Base-by-base conservation (phyloP, 2,888 invertebrate species). In the Diachrysia chrysitis region DNA sequence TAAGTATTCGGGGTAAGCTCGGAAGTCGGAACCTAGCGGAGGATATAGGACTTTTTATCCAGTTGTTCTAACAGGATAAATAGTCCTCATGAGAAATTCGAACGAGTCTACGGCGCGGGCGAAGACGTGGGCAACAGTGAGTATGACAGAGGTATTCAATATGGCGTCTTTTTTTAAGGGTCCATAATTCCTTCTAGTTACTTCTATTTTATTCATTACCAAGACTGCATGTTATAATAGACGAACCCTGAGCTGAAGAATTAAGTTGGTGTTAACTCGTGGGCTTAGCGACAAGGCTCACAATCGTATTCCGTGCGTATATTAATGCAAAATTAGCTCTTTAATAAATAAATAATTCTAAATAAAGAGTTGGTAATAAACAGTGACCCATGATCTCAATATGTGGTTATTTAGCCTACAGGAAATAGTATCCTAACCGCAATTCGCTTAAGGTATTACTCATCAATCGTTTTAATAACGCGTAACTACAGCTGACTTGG, bases 341-440 rank as follows among this genome's bases (percentile, higher is more conserved):
- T n/a, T n/a, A n/a, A 10, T 10, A 16, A 37, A 37, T 14, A 37
- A 37, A 37, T 16, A 14, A 37, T 37, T 37, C 14, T 37, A 32
- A 29, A 10, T 10, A 37, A 10, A 16, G 2, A 35, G n/a, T n/a
- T n/a, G 1, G 42, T n/a, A 7, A 14, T 42, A 42, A 42, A 42
- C n/a, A 42, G 42, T 42, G 42, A 42, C n/a, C 42, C 3, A n/a
- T 42, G 16, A 42, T n/a, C n/a, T 42, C 16, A 42, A 42, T 6
- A n/a, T 42, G n/a, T 42, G 42, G 42, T n/a, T n/a, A 42, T 42
- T n/a, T n/a, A 42, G 42, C 42, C 42, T 42, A 42, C 42, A 42
- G 42, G 42, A 42, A 42, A 42, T 42, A 19, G 48, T 51, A 51
- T 12, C 46, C 17, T n/a, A 5, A n/a, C 17, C 48, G 19, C 10